Evolutionary conservation across 2,113 vertebrate genomes (phyloP), one percentile per base, ranked within the genome.

Genomic region (Bos taurus): DNA sequence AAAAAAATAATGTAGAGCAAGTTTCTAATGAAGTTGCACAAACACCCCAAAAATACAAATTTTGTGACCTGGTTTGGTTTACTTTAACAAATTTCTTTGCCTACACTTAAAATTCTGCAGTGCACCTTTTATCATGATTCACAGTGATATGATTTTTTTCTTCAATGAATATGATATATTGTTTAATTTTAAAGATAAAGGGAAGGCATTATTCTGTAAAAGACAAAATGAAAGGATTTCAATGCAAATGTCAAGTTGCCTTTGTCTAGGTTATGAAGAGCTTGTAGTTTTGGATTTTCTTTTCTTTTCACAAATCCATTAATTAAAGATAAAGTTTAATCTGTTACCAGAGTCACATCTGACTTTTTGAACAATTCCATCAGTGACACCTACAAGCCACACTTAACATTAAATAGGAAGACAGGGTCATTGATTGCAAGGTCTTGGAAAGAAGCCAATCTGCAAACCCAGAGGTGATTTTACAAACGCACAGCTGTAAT

Each of bases 301-400:
- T 93, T 96, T 90, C 87, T 95, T 96, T 90, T 25, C 57, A 78
- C 23, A 77, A 33, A 91, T 94, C 56, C 28, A 54, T 90, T 97
- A 88, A 97, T 96, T 96, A 90, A 95, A 97, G 74, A 95, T 96
- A 92, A 88, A 28, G 30, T 52, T 93, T 95, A 85, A 97, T 96
- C 30, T 95, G 88, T 84, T 78, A 92, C 43, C 71, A 88, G 80
- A 97, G 88, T 96, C 59, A 78, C 92, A 86, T 85, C 48, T 88
- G 46, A 95, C 67, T 96, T 87, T 95, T 94, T 95, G 62, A 84
- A 78, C 40, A 89, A 13, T 88, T 92, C 33, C 67, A 40, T 93
- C 40, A 54, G 25, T 56, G 26, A 33, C 50, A 96, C 43, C 43
- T 95, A 95, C 40, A 91, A 97, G 26, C 23, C 60, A 82, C n/a